Evolutionary conservation across 2,888 invertebrate genomes (phyloP), one percentile per base, ranked within the genome.

Genomic region (Orchestes rusci): DNA sequence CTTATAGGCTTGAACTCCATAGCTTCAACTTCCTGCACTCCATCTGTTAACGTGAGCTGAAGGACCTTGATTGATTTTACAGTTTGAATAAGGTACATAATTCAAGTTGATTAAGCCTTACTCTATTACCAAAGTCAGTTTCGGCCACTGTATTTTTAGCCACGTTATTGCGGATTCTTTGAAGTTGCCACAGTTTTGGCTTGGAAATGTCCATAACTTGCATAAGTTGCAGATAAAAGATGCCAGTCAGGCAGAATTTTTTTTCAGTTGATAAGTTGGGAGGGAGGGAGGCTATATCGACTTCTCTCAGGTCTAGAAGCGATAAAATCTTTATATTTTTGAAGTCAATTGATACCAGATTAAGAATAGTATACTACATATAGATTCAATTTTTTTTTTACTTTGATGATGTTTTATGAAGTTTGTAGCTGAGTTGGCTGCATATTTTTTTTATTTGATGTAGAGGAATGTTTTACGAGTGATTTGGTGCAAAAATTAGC

Each of bases 31-130:
- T 77, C 73, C 63, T 81, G 81, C 1, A 74, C 70, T 10, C 89
- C 89, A 71, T 90, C 89, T 3, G 84, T 86, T 51, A 89, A 62
- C 45, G 72, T 73, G 40, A 89, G 59, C 59, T 82, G 75, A 48
- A 87, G 67, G 75, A 85, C 50, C 50, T 46, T 34, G 4, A 30
- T 13, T 23, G n/a, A n/a, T 2, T 20, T 2, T 2, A 15, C 36
- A 10, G 5, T 12, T 8, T 36, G 8, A 10, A 33, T 32, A 32
- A 15, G 31, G 18, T 13, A 19, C 31, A 31, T 12, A 23, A 23
- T 23, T 23, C 10, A 7, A 23, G 10, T 17, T 30, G 12, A 35
- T 15, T n/a, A n/a, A n/a, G n/a, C n/a, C 45, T 36, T 33, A 50
- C 80, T 59, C 88, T 74, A 69, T 76, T 59, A 64, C 69, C 67